Evolutionary conservation across 2,888 invertebrate species (phyloP), one percentile per base, ranked within the genome.

Genomic region (Drepanosiphum platanoidis): DNA sequence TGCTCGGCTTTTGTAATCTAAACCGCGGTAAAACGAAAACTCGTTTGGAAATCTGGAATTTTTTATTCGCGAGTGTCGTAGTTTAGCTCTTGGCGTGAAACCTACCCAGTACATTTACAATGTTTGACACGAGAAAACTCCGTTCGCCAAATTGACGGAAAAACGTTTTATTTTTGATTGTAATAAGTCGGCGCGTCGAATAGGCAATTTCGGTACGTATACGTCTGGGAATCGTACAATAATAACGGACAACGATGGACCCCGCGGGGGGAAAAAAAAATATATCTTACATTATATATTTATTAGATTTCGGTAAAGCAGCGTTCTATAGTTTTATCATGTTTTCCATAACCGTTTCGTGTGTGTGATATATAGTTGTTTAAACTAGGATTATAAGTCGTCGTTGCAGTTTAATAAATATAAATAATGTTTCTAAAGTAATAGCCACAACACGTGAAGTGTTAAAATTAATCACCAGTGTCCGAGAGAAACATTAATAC

Each of bases 121-220:
- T n/a, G 58, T n/a, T 46, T 8, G 34, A 22, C 36, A 7, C 27
- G 34, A 34, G 3, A 58, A 13, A 75, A 15, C 22, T 11, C 36
- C 18, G 58, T 75, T 32, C 15, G 58, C 27, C 27, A 75, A 27
- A 66, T 32, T 46, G n/a, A 18, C 22, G 3, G 7, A 18, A 78
- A 61, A 42, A 78, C 78, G 32, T 22, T 78, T 66, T n/a, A 32
- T 66, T 42, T 32, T 42, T n/a, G 15, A 5, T 66, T 36, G 27
- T 46, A 30, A 75, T 27, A 30, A 32, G 64, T 13, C n/a, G 78
- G 66, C 78, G 78, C 42, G n/a, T 32, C 13, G 42, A 66, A 66
- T 66, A 66, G 66, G 78, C 78, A 66, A 79, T 79, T 79, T 79
- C 66, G n/a, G 66, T 66, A 66, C 78, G 32, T 79, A 42, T 34